phyloP scores from a whole-genome alignment of 2,797 vertebrate genomes.

The Mormyrops boulengeri region DNA sequence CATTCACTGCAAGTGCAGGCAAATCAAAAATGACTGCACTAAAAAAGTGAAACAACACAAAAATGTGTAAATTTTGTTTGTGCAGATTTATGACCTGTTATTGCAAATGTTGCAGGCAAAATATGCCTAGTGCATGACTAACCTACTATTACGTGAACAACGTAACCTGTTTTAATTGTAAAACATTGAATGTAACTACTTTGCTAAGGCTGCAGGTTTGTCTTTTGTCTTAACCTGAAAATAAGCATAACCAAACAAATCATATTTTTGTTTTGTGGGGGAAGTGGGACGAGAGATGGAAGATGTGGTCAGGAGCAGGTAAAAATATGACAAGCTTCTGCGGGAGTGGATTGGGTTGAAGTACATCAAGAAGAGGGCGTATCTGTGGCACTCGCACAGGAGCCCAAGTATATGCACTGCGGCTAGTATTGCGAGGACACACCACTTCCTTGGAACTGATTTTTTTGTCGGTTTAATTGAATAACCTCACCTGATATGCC shows the following conservation, averaged over 20 bases:
- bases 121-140: neutral
- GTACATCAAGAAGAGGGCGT: neutral
- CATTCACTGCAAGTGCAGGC: neutral
- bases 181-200: neutral
- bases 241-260: neutral
- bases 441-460: neutral
- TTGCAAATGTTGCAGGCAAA: neutral
- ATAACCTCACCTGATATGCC: neutral
- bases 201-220: neutral
- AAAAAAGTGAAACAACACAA: neutral
- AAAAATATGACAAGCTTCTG: neutral
- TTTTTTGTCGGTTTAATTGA: neutral
- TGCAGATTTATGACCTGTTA: neutral
- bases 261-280: neutral
- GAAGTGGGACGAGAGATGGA: neutral
- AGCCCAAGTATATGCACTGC: neutral
- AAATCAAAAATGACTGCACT: neutral
- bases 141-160: neutral
- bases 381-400: neutral
- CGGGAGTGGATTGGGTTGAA: neutral
- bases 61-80: neutral
- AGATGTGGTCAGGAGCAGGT: neutral
- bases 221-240: neutral
- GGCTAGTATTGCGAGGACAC: neutral
- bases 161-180: neutral